Evolutionary conservation across 2,888 invertebrate species (phyloP).

Genomic region (Lasioglossum calceatum): DNA sequence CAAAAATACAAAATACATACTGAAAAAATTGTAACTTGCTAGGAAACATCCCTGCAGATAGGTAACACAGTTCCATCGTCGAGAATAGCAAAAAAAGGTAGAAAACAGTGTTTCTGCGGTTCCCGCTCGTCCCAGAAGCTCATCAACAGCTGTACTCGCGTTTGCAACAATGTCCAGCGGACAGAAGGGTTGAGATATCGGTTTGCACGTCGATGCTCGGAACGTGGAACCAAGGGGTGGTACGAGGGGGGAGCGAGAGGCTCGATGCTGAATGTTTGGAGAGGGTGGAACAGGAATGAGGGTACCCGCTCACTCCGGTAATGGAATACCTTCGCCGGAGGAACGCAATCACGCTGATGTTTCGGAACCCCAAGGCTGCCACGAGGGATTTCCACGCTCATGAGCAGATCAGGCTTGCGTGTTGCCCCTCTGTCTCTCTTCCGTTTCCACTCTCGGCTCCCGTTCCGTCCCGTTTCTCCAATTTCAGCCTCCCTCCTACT

Average conservation of each 20-base stretch:
- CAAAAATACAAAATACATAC: neutral
- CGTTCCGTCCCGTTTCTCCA: conserved; percentile 49
- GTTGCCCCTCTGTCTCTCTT: conserved; percentile 72
- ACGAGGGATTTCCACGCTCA: conserved; percentile 83
- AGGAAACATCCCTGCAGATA: neutral
- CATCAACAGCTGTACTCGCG: conserved; percentile 42
- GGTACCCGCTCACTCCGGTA: conserved; percentile 77
- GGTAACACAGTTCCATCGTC: neutral
- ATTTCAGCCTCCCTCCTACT: conserved; percentile 33
- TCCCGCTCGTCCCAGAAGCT: conserved; percentile 6
- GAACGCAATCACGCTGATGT: conserved; percentile 84
- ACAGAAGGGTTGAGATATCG: conserved; percentile 62
- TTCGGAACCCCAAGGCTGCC: conserved; percentile 82
- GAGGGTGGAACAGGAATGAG: conserved; percentile 73
- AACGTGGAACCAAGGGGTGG: conserved; percentile 37
- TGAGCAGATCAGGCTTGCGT: conserved; percentile 82
- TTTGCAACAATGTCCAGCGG: conserved; percentile 51
- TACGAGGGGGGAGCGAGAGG: conserved; percentile 35
- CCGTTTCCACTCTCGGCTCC: conserved; percentile 57
- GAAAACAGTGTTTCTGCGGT: conserved; percentile 26
- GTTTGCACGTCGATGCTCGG: conserved; percentile 66
- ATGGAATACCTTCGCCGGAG: conserved; percentile 83
- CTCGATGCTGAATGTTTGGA: conserved; percentile 60
- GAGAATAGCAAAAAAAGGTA: neutral
- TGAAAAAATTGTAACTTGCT: neutral